Percentiles rank a stretch among this genome's conserved stretches.
Evolutionary conservation across 35 echinoderm and acorn worm species (phyloP).

Genomic region (Ophioderma brevispina): DNA sequence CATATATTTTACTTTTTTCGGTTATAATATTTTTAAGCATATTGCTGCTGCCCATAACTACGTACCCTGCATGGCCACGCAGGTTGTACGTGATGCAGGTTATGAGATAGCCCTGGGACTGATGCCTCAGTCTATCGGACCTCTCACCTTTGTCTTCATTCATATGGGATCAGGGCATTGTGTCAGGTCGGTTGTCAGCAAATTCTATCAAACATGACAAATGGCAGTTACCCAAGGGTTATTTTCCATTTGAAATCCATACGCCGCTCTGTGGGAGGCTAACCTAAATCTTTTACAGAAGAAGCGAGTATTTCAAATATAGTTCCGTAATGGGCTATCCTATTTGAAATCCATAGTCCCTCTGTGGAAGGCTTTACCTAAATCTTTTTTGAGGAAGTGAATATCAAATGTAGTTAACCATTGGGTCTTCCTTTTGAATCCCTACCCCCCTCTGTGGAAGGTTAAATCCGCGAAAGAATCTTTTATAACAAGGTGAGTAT

Average conservation of each 20-base stretch:
- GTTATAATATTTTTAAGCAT: constrained; percentile 59
- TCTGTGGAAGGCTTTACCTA: neutral
- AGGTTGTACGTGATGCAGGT: constrained; percentile 91
- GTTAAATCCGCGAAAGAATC: no score
- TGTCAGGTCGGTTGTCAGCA: constrained; percentile 67
- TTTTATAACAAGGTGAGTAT: no score
- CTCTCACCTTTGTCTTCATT: constrained; percentile 93
- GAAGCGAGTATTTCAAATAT: no score
- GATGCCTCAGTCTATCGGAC: constrained; percentile 89
- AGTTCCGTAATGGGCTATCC: neutral
- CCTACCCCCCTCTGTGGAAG: no score
- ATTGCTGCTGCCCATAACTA: constrained; percentile 98
- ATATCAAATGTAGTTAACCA: no score
- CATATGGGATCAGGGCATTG: constrained; percentile 95
- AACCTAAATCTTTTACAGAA: no score
- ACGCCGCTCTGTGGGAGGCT: neutral
- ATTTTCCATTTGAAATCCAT: neutral
- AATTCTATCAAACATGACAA: neutral
- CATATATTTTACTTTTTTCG: neutral
- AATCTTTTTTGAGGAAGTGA: no score
- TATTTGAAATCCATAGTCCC: neutral
- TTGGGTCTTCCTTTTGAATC: no score
- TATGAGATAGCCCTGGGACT: constrained; percentile 86
- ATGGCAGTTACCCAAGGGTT: neutral
- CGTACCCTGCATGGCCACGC: constrained; percentile 83